Percentiles rank a stretch among this genome's conserved stretches.
Evolutionary conservation across 2,113 vertebrate species (phyloP).

Genomic region (Myiopsitta monachus): DNA sequence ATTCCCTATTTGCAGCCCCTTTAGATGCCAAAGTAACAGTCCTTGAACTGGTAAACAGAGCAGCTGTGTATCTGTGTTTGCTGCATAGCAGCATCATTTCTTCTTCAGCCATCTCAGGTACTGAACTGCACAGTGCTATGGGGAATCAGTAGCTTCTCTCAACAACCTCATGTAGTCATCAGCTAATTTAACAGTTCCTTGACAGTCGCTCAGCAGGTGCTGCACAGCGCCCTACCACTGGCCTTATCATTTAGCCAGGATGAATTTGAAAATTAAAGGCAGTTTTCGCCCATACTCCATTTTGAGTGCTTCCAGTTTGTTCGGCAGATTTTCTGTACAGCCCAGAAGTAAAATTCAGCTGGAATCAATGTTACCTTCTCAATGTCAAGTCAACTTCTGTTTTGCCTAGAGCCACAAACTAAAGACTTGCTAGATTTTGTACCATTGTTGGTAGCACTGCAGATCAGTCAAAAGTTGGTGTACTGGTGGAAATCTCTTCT

Average conservation of each 20-base stretch:
- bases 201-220: background rate
- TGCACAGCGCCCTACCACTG: background rate
- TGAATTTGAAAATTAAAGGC: background rate
- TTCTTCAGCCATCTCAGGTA: background rate
- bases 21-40: background rate
- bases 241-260: background rate
- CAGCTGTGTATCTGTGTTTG: background rate
- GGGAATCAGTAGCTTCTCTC: background rate
- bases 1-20: background rate
- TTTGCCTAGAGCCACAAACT: background rate
- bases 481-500: background rate
- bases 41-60: background rate
- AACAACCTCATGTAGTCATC: background rate
- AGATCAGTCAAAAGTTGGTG: background rate
- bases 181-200: background rate
- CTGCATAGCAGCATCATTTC: background rate
- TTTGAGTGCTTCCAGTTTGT: background rate
- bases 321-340: background rate
- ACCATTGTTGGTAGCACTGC: background rate
- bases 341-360: background rate
- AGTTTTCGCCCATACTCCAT: background rate
- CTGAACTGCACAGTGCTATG: fast-evolving
- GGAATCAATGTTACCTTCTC: background rate
- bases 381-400: background rate
- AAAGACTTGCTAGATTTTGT: background rate